Conservation (phyloP, 2,888 invertebrate genomes). For the Furcula furcula region DNA sequence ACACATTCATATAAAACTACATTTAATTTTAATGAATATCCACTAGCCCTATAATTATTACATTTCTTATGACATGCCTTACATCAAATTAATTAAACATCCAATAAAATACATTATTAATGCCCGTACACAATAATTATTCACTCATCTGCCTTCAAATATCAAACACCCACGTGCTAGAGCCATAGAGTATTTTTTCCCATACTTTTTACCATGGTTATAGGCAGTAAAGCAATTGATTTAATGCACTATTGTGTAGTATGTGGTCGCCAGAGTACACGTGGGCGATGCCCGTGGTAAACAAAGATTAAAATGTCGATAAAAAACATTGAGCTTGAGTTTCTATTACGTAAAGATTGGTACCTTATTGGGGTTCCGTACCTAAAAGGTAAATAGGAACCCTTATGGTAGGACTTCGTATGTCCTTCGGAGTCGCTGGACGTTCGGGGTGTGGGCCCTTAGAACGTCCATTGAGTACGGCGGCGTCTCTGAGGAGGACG, state of each 20-base stretch:
- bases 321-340: background rate
- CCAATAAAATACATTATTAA: conserved; percentile 24
- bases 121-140: conserved; percentile 15
- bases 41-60: conserved; percentile 16
- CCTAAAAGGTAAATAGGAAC: no score
- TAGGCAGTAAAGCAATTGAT: conserved; percentile 34
- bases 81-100: conserved; percentile 20
- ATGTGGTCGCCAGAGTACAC: conserved; percentile 14
- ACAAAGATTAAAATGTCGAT: conserved; percentile 19
- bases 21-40: no score
- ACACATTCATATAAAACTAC: no score
- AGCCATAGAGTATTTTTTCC: conserved; percentile 20
- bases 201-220: conserved; percentile 17
- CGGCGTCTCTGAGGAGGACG: no score
- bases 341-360: no score
- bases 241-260: conserved; percentile 40
- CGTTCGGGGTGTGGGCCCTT: no score
- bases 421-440: no score
- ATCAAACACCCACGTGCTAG: conserved; percentile 20
- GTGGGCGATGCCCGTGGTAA: conserved; percentile 25
- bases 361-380: no score
- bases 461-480: no score
- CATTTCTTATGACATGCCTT: conserved; percentile 8
- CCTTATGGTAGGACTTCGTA: no score
- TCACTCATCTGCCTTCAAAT: conserved; percentile 15